Percentiles rank a stretch among this genome's conserved stretches.
These are phyloP conservation scores for Heliconius erato DNA, from an alignment of 2,888 invertebrate species.

Conservation along the genomic window DNA sequence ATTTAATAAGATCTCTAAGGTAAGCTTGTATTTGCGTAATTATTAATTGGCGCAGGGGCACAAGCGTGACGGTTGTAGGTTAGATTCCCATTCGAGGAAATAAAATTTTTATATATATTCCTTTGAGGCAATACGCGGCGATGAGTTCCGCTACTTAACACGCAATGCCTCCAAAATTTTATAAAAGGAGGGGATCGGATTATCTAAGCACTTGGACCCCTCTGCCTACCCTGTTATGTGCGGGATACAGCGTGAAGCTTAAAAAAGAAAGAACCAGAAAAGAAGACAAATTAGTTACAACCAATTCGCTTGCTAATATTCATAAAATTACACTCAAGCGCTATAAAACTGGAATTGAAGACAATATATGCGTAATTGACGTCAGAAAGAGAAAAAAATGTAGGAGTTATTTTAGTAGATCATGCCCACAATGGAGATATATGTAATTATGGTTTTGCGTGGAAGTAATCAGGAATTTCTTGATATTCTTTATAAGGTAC, in stretches of 20 bases:
- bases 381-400: neutral
- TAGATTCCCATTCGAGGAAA: neutral
- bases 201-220: no score
- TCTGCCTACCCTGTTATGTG: no score
- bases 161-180: no score
- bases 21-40: no score
- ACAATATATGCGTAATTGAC: constrained; percentile 8
- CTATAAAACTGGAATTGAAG: constrained; percentile 2
- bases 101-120: neutral
- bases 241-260: no score
- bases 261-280: neutral
- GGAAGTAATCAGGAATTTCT: neutral
- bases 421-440: constrained; percentile 1
- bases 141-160: no score
- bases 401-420: neutral
- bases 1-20: no score
- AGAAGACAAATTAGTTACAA: neutral
- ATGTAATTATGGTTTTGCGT: neutral
- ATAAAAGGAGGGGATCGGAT: no score
- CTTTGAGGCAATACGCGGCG: neutral
- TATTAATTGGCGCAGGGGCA: no score
- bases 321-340: constrained; percentile 5
- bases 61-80: no score
- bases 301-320: constrained; percentile 4
- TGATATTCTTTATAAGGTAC: neutral